Percentiles rank a stretch among this genome's conserved stretches.
These are phyloP conservation scores for Lordiphosa andalusiaca DNA, from an alignment of 2,888 invertebrate species.

Conservation along the genomic window DNA sequence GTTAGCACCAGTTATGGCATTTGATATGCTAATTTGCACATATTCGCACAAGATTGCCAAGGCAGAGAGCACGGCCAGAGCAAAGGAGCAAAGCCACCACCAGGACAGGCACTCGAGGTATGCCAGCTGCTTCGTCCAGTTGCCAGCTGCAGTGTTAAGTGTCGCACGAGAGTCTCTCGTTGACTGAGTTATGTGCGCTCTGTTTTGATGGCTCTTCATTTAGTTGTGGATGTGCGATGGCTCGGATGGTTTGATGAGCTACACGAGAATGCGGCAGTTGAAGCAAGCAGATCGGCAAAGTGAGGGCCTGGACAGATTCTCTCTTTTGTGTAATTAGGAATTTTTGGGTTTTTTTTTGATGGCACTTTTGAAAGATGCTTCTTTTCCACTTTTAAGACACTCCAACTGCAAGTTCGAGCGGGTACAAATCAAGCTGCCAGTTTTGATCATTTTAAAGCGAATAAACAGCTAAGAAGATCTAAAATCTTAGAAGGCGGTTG, in stretches of 20 bases:
- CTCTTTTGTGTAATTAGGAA: too few species aligned
- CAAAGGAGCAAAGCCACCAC: conserved; percentile 47
- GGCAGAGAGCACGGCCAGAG: conserved; percentile 17
- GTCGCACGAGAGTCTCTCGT: conserved; percentile 39
- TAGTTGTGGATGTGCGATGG: conserved; percentile 10
- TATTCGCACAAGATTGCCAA: conserved; percentile 41
- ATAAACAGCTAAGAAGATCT: too few species aligned
- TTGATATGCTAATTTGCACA: conserved; percentile 76
- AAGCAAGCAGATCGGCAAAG: background rate
- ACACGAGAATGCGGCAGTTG: too few species aligned
- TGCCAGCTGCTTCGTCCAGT: conserved; percentile 22
- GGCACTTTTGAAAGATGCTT: too few species aligned
- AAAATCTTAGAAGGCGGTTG: too few species aligned
- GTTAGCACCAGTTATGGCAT: conserved; percentile 56
- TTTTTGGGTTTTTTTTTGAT: too few species aligned
- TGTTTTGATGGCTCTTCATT: conserved; percentile 44
- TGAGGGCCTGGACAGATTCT: background rate
- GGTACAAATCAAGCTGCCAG: too few species aligned
- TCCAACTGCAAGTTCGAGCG: too few species aligned
- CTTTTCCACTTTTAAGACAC: too few species aligned
- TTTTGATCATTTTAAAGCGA: too few species aligned
- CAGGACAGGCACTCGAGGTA: conserved; percentile 25
- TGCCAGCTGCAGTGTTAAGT: conserved; percentile 38
- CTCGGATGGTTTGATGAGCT: conserved; percentile 9
- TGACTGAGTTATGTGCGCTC: conserved; percentile 33